Conservation (phyloP, 30 jellyfish, hydroid and myxozoan species). For the Cassiopea xamachana region DNA sequence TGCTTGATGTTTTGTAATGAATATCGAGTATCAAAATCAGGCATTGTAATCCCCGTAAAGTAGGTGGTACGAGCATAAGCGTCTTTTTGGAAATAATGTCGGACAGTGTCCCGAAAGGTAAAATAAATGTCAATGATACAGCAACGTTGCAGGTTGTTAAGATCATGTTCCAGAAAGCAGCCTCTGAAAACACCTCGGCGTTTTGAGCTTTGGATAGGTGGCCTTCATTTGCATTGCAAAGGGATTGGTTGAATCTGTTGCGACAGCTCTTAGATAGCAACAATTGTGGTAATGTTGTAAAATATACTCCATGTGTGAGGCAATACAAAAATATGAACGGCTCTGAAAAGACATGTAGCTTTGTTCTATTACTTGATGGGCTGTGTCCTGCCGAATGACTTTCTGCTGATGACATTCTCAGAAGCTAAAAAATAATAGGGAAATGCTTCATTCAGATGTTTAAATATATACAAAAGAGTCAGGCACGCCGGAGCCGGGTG, state of each 20-base stretch:
- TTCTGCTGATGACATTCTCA: background rate
- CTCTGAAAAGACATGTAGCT: background rate
- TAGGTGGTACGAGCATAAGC: conserved; percentile 35
- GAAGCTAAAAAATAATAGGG: background rate
- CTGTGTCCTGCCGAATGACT: background rate
- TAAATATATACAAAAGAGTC: too few species aligned
- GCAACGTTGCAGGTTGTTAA: background rate
- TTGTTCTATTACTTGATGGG: background rate
- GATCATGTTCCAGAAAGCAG: conserved; percentile 15
- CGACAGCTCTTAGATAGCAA: conserved; percentile 3
- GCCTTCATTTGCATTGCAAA: background rate
- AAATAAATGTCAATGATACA: conserved; percentile 5
- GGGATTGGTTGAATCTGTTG: background rate
- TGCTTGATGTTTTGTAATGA: background rate
- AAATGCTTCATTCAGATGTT: too few species aligned
- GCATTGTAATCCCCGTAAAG: background rate
- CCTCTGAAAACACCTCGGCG: background rate
- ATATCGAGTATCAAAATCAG: background rate
- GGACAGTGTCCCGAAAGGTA: conserved; percentile 29
- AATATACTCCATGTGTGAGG: conserved; percentile 1
- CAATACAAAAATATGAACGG: conserved; percentile 10
- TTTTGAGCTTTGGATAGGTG: background rate
- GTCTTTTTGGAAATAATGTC: conserved; percentile 35
- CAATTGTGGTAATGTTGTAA: conserved; percentile 14
- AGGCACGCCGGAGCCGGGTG: too few species aligned